Evolutionary conservation across 2,113 vertebrate species (phyloP).

Genomic region (Coturnix japonica): DNA sequence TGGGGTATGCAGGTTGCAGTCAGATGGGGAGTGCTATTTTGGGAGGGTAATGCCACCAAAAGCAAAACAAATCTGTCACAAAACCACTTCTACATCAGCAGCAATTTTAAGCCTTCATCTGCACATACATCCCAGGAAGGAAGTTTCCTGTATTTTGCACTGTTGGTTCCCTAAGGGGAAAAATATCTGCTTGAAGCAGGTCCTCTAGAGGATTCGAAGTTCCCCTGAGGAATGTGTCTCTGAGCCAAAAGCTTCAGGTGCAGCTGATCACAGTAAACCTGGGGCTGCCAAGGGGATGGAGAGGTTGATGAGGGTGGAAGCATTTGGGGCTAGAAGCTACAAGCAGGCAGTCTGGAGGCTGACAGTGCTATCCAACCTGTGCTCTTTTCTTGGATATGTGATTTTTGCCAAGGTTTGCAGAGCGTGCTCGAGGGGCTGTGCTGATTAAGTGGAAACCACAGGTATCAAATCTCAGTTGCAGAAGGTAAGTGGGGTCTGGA

Average conservation of each 20-base stretch:
- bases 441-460: background rate
- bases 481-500: background rate
- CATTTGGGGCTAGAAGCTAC: background rate
- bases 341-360: background rate
- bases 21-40: background rate
- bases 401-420: rapidly evolving
- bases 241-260: constrained; percentile 25
- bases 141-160: background rate
- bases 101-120: background rate
- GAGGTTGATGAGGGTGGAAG: background rate
- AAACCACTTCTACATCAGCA: background rate
- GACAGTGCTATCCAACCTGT: background rate
- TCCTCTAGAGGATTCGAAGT: background rate
- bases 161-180: background rate
- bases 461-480: background rate
- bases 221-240: background rate
- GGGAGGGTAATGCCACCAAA: background rate
- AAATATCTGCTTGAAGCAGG: background rate
- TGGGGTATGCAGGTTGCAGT: background rate
- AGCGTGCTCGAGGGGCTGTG: rapidly evolving
- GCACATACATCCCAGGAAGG: rapidly evolving
- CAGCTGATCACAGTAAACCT: constrained; percentile 27
- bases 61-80: background rate
- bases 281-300: background rate
- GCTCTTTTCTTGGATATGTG: background rate